A percentile compares a stretch with the other conserved stretches of the same genome.
These are phyloP conservation scores for Holacanthus passer DNA, from an alignment of 2,113 vertebrate genomes.

Conservation along the genomic window DNA sequence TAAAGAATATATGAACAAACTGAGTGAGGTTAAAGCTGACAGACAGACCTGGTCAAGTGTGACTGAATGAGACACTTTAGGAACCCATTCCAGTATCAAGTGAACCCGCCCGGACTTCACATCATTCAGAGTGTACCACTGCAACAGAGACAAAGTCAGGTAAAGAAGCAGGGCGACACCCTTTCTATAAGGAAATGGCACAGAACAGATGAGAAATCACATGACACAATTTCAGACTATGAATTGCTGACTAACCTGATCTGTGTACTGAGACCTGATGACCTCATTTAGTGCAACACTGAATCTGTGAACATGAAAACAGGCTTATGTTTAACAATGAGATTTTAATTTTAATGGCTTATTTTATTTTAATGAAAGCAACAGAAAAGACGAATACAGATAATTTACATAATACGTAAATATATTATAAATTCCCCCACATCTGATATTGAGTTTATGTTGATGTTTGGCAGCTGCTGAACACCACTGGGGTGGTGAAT, in stretches of 20 bases:
- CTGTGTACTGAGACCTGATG: conserved; percentile 75
- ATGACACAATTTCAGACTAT: neutral
- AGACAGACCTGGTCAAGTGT: conserved; percentile 87
- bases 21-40: neutral
- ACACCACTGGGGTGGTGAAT: too few species aligned
- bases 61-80: conserved; percentile 73
- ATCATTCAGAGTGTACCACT: conserved; percentile 92
- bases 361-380: neutral
- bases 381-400: neutral
- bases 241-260: conserved; percentile 75
- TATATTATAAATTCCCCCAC: neutral
- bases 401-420: neutral
- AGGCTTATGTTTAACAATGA: conserved; percentile 25
- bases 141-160: conserved; percentile 18
- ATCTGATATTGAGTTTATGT: too few species aligned
- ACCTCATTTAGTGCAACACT: conserved; percentile 77
- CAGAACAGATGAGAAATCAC: neutral
- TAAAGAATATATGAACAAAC: neutral
- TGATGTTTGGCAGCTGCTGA: too few species aligned
- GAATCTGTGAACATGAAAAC: conserved; percentile 65
- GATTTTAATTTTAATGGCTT: too few species aligned
- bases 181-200: neutral
- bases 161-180: neutral
- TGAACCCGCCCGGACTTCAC: conserved; percentile 91
- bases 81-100: conserved; percentile 89